phyloP scores from a whole-genome alignment of 2,888 invertebrate genomes.

The Drosophila sordidapex region DNA sequence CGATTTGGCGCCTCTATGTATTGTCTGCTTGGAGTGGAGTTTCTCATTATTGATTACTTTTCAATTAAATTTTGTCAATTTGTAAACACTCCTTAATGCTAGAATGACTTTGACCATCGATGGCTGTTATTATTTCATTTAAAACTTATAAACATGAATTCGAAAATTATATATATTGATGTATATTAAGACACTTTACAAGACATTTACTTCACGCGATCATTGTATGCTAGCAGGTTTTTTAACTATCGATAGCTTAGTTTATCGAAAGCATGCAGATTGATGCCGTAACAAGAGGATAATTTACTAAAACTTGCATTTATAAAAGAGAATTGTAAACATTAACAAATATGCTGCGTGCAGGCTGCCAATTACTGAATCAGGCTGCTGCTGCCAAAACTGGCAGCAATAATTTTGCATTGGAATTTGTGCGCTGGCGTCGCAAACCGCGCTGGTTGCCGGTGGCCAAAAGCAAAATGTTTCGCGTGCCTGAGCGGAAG shows the following conservation, averaged over 20 bases:
- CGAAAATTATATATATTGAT: not conserved
- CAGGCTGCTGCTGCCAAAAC: slow-evolving; percentile 70
- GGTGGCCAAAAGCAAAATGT: slow-evolving; percentile 92
- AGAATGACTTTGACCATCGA: not conserved
- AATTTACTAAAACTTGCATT: slow-evolving; percentile 7
- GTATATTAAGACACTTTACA: not conserved
- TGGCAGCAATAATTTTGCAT: slow-evolving; percentile 72
- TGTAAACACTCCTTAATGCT: not conserved
- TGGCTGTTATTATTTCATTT: not conserved
- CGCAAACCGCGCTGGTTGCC: slow-evolving; percentile 93
- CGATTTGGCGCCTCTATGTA: too few species aligned
- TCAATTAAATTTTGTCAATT: not conserved
- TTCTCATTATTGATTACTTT: not conserved
- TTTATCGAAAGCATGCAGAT: slow-evolving; percentile 28
- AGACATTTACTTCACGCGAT: not conserved
- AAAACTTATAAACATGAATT: not conserved
- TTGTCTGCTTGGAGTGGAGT: not conserved
- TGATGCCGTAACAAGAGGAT: slow-evolving; percentile 51
- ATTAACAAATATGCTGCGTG: slow-evolving; percentile 68
- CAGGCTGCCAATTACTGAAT: slow-evolving; percentile 62
- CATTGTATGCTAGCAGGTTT: not conserved
- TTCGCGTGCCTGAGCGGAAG: slow-evolving; percentile 88
- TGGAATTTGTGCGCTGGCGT: slow-evolving; percentile 86
- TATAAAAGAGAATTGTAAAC: slow-evolving; percentile 17
- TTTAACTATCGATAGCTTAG: slow-evolving; percentile 16